Evolutionary conservation across 2,113 vertebrate species (phyloP).

Genomic region (Xenopus laevis): DNA sequence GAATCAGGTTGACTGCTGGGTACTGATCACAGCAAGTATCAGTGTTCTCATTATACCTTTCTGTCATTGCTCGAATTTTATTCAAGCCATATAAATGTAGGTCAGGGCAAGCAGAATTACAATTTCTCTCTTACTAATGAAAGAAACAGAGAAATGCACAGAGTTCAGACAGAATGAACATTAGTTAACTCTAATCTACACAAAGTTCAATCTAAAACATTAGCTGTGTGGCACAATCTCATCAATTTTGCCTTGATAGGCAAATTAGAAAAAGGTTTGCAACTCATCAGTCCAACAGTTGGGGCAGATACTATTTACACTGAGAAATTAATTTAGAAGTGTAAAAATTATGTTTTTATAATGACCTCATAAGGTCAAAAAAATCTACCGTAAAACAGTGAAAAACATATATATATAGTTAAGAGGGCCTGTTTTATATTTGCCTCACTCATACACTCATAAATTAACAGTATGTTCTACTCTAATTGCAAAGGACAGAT

Average conservation of each 20-base stretch:
- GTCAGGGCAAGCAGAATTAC: conserved; percentile 36
- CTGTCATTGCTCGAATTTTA: conserved; percentile 31
- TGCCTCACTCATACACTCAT: background rate
- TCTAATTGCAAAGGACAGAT: background rate
- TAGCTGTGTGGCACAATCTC: conserved; percentile 8
- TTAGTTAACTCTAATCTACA: conserved; percentile 29
- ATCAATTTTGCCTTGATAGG: conserved; percentile 35
- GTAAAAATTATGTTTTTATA: too few species aligned
- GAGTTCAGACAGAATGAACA: conserved; percentile 35
- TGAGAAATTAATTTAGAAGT: too few species aligned
- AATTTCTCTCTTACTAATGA: conserved; percentile 35
- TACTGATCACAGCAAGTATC: conserved; percentile 28
- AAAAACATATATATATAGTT: too few species aligned
- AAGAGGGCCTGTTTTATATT: background rate
- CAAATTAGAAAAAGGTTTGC: conserved; percentile 27
- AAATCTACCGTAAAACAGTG: too few species aligned
- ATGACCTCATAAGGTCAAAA: too few species aligned
- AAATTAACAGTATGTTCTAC: background rate
- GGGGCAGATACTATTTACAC: background rate
- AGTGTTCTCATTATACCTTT: conserved; percentile 38
- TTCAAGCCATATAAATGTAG: conserved; percentile 40
- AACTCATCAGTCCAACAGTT: background rate
- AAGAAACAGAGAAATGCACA: conserved; percentile 37
- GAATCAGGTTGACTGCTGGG: conserved; percentile 6
- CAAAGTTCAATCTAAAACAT: conserved; percentile 41